Base-by-base conservation (phyloP, 2,888 invertebrate species). In the Emmelina monodactyla region DNA sequence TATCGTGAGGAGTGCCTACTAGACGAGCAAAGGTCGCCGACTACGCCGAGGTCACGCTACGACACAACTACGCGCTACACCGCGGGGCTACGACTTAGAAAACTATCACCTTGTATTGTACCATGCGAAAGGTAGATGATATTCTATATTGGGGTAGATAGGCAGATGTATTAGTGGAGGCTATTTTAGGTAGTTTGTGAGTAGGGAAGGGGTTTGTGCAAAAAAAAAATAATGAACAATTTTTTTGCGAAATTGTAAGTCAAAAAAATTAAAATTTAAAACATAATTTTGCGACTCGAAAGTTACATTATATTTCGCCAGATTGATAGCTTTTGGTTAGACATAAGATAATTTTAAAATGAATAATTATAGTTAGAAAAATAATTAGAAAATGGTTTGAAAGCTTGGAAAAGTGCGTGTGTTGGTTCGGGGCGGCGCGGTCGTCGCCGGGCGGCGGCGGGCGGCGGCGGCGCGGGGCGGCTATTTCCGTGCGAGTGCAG, bases 31-130 rank as follows among this genome's bases (percentile, higher is more conserved):
- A 51, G 55, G 50, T 47, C 45, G 35, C 38, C 38, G 37, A 47
- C 58, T 59, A 56, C 59, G 58, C 46, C 38, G 57, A 57, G 67
- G 67, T 61, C 62, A 59, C 41, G 64, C 69, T 71, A 72, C 70
- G 62, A 32, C 31, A 16, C 38, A 47, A 49, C 67, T 66, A 68
- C 67, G 68, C 54, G 63, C 68, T 69, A 69, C 70, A 55, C 40
- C 63, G 68, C 61, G 60, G 59, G 46, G 44, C 38, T 34, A 34
- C 45, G 32, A 35, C 35, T 30, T 16, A 25, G 19, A 31, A 35
- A 35, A 35, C 31, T 35, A 31, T 22, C 16, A 29, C 15, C 13
- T 31, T 34, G 11, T 28, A 13, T 31, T 15, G 63, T 67, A 66
- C 68, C 62, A 47, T 42, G 47, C 54, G 61, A 58, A 57, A 62